Conservation (phyloP, 2,888 invertebrate species). For the Synanthedon myopaeformis region DNA sequence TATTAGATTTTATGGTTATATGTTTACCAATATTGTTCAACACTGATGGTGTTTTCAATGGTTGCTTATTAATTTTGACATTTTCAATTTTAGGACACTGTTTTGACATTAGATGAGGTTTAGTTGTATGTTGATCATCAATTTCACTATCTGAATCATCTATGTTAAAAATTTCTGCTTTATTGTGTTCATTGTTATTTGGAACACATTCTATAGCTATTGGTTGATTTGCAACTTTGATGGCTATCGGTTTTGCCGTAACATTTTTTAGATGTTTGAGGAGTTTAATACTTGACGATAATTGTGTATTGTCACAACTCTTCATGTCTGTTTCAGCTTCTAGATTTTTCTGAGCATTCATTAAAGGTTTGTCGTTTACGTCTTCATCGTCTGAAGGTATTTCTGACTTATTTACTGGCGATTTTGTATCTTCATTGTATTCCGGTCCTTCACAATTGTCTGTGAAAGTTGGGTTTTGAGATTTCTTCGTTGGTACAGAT, state of each 20-base stretch:
- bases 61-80: background rate
- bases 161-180: slow-evolving; percentile 51
- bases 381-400: no score
- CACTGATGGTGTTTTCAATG: background rate
- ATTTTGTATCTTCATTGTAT: background rate
- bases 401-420: no score
- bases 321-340: no score
- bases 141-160: slow-evolving; percentile 54
- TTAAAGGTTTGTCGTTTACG: no score
- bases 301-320: background rate
- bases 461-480: slow-evolving; percentile 23
- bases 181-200: slow-evolving; percentile 24
- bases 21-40: slow-evolving; percentile 9
- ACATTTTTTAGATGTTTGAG: slow-evolving; percentile 39
- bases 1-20: slow-evolving; percentile 32
- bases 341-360: no score
- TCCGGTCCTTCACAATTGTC: slow-evolving; percentile 23
- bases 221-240: slow-evolving; percentile 12
- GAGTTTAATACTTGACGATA: slow-evolving; percentile 13
- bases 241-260: slow-evolving; percentile 29
- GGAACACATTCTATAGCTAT: slow-evolving; percentile 11
- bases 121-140: slow-evolving; percentile 3
- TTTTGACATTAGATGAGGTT: background rate
- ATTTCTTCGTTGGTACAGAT: slow-evolving; percentile 1
- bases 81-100: background rate